Evolutionary conservation across 2,113 vertebrate genomes (phyloP).

Genomic region (Thamnaconus septentrionalis): DNA sequence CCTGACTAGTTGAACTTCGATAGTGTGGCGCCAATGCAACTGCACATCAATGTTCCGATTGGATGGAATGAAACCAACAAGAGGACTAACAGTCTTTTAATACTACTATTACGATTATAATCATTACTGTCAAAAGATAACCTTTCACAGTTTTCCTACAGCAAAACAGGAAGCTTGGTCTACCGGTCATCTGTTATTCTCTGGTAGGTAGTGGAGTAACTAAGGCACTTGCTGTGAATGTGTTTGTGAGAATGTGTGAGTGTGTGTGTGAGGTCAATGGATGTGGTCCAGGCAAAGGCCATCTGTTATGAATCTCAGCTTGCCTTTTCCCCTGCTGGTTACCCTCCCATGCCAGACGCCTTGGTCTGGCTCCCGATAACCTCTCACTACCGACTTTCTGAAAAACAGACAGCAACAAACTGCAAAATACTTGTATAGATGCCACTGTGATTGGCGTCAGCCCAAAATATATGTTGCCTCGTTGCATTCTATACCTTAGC

Average conservation of each 20-base stretch:
- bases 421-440: neutral
- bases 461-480: no score
- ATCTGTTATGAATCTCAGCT: slow-evolving; percentile 49
- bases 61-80: no score
- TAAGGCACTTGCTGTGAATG: slow-evolving; percentile 21
- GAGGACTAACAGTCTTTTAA: no score
- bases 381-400: neutral
- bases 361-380: slow-evolving; percentile 9
- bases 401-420: neutral
- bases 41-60: no score
- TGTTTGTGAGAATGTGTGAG: slow-evolving; percentile 1
- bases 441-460: no score
- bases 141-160: no score
- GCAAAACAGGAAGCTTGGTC: slow-evolving; percentile 35
- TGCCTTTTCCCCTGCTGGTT: slow-evolving; percentile 40
- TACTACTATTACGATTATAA: no score
- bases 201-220: slow-evolving; percentile 2
- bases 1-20: no score
- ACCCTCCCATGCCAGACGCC: slow-evolving; percentile 9
- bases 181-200: slow-evolving; percentile 21
- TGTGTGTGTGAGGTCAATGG: slow-evolving; percentile 23
- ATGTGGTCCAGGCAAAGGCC: slow-evolving; percentile 57
- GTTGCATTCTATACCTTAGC: no score
- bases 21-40: no score
- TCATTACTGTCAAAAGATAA: no score